A percentile compares a stretch with the other conserved stretches of the same genome.
Conservation (phyloP, 2,797 vertebrate genomes). For the Spheniscus humboldti region DNA sequence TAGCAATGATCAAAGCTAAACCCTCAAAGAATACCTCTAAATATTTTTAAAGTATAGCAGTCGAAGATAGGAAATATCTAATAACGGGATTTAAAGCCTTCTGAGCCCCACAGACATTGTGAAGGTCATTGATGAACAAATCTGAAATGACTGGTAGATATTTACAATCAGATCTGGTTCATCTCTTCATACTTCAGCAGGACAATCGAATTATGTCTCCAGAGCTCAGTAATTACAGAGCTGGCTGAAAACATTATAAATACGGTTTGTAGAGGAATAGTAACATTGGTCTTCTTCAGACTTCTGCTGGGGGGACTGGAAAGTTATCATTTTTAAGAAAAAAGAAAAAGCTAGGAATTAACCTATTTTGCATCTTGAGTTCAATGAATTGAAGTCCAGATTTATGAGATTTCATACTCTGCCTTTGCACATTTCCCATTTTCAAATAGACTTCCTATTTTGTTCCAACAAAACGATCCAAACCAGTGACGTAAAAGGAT, state of each 20-base stretch:
- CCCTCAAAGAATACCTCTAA: neutral
- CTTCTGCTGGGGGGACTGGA: neutral
- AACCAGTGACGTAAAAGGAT: neutral
- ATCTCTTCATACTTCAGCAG: neutral
- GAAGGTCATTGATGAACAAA: neutral
- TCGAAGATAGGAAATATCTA: accelerated
- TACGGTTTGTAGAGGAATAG: neutral
- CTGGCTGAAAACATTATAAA: neutral
- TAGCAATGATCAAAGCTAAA: neutral
- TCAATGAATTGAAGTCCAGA: neutral
- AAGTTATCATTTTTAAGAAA: neutral
- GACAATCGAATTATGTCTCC: neutral
- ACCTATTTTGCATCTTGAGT: neutral
- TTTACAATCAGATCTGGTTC: neutral
- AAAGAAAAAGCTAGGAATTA: neutral
- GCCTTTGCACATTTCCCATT: neutral
- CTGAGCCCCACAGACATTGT: neutral
- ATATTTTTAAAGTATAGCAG: neutral
- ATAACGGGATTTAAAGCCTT: neutral
- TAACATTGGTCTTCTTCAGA: neutral
- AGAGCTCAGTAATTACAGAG: neutral
- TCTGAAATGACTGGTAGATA: neutral
- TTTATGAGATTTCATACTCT: neutral
- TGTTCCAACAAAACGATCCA: neutral
- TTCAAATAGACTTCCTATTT: neutral